Conservation (phyloP, 2,113 vertebrate genomes). For the Capreolus pygargus region DNA sequence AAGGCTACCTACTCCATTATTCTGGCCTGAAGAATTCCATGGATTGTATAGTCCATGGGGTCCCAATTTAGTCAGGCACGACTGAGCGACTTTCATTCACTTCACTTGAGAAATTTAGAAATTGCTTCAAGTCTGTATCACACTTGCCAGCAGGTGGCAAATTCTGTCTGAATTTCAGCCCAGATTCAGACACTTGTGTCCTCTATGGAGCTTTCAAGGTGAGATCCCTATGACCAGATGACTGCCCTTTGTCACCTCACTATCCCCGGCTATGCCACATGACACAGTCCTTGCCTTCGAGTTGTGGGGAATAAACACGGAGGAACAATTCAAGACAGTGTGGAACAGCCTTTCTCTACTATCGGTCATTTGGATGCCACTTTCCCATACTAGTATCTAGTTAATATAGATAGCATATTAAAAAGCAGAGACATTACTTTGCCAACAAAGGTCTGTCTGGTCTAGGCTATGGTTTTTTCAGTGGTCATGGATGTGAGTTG, state of each 20-base stretch:
- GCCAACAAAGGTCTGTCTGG: no score
- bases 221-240: not conserved
- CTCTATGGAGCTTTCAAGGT: not conserved
- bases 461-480: no score
- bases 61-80: not conserved
- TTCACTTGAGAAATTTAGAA: not conserved
- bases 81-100: not conserved
- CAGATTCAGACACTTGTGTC: not conserved
- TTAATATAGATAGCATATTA: no score
- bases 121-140: not conserved
- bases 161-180: not conserved
- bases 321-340: not conserved
- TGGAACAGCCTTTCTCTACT: not conserved
- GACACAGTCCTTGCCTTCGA: not conserved
- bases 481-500: no score
- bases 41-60: not conserved
- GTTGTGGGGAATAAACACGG: not conserved
- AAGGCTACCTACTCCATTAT: not conserved
- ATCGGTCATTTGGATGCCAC: not conserved
- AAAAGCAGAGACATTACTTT: no score
- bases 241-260: not conserved
- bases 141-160: not conserved
- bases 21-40: not conserved
- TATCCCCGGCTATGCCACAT: not conserved
- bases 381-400: not conserved